phyloP scores from a whole-genome alignment of 2,113 vertebrate genomes.

The Colaptes auratus region DNA sequence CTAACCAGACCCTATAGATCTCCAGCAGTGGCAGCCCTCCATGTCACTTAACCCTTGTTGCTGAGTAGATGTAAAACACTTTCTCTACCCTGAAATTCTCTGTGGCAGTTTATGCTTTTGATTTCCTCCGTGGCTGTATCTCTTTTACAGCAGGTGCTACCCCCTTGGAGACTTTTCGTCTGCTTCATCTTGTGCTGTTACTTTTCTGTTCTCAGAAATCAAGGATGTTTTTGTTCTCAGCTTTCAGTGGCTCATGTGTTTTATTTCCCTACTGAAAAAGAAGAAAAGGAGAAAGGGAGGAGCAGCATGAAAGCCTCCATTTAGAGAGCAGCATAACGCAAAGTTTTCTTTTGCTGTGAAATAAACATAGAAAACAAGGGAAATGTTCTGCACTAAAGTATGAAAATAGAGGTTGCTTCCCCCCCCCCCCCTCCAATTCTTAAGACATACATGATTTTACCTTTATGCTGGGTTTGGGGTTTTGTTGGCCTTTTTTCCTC shows the following conservation, averaged over 20 bases:
- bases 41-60: background rate
- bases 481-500: background rate
- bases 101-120: background rate
- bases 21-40: background rate
- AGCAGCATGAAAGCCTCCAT: background rate
- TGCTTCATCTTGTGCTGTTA: background rate
- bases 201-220: background rate
- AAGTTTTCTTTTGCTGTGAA: background rate
- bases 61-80: background rate
- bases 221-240: background rate
- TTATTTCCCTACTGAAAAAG: background rate
- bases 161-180: background rate
- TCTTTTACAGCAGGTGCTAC: background rate
- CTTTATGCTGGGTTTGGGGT: no score
- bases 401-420: accelerated
- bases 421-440: no score
- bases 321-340: background rate
- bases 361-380: background rate
- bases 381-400: background rate
- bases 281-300: background rate
- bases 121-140: accelerated
- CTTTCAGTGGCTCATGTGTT: background rate
- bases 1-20: background rate
- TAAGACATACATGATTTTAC: background rate
- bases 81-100: background rate